Conservation (phyloP, 2,113 vertebrate genomes). For the Elephantulus edwardii region DNA sequence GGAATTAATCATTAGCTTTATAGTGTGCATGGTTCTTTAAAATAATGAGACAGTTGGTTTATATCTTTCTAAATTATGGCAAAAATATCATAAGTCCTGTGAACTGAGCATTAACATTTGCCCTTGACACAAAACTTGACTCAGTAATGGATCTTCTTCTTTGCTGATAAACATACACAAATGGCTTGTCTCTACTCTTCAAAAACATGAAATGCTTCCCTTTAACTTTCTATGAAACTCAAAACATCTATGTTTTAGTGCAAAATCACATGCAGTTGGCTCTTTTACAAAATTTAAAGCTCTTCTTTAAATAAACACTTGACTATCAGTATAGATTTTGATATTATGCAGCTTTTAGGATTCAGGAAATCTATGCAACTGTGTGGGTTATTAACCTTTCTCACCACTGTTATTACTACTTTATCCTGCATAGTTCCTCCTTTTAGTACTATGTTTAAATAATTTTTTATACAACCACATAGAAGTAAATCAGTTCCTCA, state of each 20-base stretch:
- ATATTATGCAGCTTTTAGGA: constrained; percentile 13
- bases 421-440: not conserved
- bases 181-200: not conserved
- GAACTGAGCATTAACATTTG: constrained; percentile 24
- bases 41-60: constrained; percentile 38
- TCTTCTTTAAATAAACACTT: constrained; percentile 47
- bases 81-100: constrained; percentile 46
- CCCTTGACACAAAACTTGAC: constrained; percentile 40
- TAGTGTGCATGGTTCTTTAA: constrained; percentile 32
- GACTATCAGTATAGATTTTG: not conserved
- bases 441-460: not conserved
- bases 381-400: not conserved
- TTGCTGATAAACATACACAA: not conserved
- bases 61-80: not conserved
- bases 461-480: not conserved
- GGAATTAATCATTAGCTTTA: constrained; percentile 11
- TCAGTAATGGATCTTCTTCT: not conserved
- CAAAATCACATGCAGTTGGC: constrained; percentile 1
- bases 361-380: not conserved
- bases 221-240: constrained; percentile 37
- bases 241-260: constrained; percentile 8
- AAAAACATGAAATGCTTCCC: not conserved
- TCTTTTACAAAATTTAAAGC: constrained; percentile 14
- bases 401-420: not conserved
- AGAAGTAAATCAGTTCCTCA: not conserved